phyloP scores from a whole-genome alignment of 2,797 vertebrate species.

The Heteromormyrus szaboi region DNA sequence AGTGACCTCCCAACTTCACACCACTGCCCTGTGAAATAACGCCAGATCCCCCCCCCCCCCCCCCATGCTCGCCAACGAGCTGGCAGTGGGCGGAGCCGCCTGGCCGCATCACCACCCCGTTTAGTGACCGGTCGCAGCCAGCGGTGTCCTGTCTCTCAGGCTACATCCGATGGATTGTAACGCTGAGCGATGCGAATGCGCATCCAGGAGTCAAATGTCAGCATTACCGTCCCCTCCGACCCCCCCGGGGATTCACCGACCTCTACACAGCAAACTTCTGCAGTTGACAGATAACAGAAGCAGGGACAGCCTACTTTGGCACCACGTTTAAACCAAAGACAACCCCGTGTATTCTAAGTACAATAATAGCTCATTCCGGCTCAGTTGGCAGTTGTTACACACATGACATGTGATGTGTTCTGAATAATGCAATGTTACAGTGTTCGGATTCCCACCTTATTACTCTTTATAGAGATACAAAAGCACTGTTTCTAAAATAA shows the following conservation, averaged over 20 bases:
- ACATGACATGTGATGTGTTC: background rate
- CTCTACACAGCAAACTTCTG: background rate
- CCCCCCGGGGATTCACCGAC: too few relatives aligned
- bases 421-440: conserved; percentile 34
- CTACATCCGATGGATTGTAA: too few relatives aligned
- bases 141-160: background rate
- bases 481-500: conserved; percentile 38
- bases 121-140: background rate
- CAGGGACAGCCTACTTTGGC: background rate
- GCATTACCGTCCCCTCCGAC: too few relatives aligned
- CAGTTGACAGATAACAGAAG: background rate
- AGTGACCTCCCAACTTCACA: conserved; percentile 8
- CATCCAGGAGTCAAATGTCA: background rate
- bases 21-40: background rate
- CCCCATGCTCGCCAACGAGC: background rate
- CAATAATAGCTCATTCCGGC: background rate
- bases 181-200: background rate
- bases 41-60: background rate
- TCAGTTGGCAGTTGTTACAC: background rate
- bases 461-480: conserved; percentile 25
- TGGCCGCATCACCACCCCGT: background rate
- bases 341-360: background rate
- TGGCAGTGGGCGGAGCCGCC: background rate
- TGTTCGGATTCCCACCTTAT: conserved; percentile 34
- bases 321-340: background rate